Percentiles rank a stretch among this genome's conserved stretches.
Conservation (phyloP, 2,113 vertebrate species). For the Garra rufa region DNA sequence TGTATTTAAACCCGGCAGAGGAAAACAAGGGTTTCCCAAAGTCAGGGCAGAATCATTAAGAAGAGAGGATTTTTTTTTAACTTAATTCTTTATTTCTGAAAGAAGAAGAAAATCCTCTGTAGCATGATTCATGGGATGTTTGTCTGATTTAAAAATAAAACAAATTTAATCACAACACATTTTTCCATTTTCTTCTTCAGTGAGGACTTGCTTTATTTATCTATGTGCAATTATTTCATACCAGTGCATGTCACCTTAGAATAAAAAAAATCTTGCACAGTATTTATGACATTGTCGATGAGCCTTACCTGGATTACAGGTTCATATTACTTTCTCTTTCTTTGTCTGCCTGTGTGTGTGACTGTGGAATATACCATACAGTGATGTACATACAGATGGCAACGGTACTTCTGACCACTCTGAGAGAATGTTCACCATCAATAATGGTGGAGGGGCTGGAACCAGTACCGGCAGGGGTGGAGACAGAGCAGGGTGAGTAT, state of each 20-base stretch:
- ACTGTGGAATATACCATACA: neutral
- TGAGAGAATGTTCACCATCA: constrained; percentile 31
- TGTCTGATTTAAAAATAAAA: too few relatives aligned
- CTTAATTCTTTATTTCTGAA: neutral
- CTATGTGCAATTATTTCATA: neutral
- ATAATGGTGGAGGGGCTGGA: constrained; percentile 31
- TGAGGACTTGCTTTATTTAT: neutral
- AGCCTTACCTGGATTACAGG: neutral
- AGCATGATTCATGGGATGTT: neutral
- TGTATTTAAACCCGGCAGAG: constrained; percentile 3
- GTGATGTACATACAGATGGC: constrained; percentile 9
- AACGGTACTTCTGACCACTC: constrained; percentile 5
- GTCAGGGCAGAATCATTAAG: neutral
- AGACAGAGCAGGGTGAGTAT: constrained; percentile 22
- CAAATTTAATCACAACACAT: neutral
- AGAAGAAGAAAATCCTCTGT: neutral
- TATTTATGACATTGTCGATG: neutral
- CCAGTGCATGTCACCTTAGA: neutral
- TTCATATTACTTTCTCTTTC: neutral
- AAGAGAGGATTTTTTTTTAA: neutral
- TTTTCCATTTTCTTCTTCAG: neutral
- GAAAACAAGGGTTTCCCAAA: neutral
- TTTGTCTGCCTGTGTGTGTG: neutral
- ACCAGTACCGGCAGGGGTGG: constrained; percentile 3
- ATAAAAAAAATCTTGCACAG: neutral